Evolutionary conservation across 2,113 vertebrate species (phyloP), one percentile per base, ranked within the genome.

Genomic region (Pholis gunnellus): DNA sequence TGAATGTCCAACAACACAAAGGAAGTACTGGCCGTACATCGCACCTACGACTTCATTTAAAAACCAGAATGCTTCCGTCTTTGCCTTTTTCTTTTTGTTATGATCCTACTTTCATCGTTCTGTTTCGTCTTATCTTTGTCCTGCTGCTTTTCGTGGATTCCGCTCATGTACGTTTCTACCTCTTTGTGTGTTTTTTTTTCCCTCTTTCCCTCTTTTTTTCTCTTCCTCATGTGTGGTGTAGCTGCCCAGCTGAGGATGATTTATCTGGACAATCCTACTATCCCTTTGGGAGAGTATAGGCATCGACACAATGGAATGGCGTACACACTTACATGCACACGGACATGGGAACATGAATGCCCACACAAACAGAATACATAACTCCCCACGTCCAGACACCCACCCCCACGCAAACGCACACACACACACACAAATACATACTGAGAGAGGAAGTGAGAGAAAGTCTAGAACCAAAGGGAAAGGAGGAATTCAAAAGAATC

Each of bases 201-300:
- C 20, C 22, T 74, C 7, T 27, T 25, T 14, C 27, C 42, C 44
- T 54, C 17, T 29, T 50, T 40, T 66, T 14, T 27, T n/a, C 46
- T 15, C 65, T 52, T 60, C 44, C 76, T 75, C 36, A 22, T 79
- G 78, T 92, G 86, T 79, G 87, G 80, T 89, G 81, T 65, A 66
- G 78, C 60, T 88, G 52, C 75, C 65, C 82, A 69, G 56, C 78
- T 90, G 91, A 93, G 82, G 73, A 87, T 92, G 86, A 93, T 92
- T 91, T 86, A 91, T 91, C 77, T 83, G 78, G 89, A 92, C 91
- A 92, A 89, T 86, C 76, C 81, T 57, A 79, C 79, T 44, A 75
- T 81, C 87, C 88, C 91, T 91, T 70, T 86, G 89, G 89, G 92
- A 90, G 46, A 76, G 69, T 61, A 57, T 13, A 72, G 69, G 79